phyloP scores from a whole-genome alignment of 2,113 vertebrate genomes.

The Gyps fulvus region DNA sequence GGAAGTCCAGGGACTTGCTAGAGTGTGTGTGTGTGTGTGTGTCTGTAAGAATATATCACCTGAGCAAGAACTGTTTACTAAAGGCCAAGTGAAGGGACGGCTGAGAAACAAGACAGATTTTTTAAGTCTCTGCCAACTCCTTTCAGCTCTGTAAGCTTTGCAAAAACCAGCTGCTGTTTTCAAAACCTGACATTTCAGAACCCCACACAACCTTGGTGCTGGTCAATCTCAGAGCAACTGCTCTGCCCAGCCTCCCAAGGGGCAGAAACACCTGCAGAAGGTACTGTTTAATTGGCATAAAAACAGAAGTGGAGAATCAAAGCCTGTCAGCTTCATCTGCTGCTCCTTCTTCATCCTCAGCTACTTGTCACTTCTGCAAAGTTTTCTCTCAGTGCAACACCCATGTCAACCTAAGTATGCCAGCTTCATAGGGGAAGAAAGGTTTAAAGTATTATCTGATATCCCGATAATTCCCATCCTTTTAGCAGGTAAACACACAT shows the following conservation, averaged over 20 bases:
- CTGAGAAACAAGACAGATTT: neutral
- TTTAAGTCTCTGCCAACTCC: neutral
- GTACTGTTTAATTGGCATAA: neutral
- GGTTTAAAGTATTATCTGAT: neutral
- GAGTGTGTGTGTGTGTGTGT: neutral
- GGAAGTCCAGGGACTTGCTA: neutral
- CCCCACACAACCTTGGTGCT: neutral
- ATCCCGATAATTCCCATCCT: neutral
- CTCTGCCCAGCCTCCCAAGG: neutral
- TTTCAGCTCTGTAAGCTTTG: neutral
- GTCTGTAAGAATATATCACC: neutral
- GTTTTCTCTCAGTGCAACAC: neutral
- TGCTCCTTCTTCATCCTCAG: neutral
- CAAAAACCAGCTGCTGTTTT: neutral
- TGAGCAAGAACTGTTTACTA: neutral
- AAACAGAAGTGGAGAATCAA: neutral
- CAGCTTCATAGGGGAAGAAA: neutral
- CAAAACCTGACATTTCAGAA: neutral
- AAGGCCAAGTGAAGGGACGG: neutral
- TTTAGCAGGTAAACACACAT: neutral
- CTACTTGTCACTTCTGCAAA: neutral
- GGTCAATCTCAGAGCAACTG: neutral
- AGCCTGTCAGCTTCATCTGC: neutral
- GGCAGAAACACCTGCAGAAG: neutral
- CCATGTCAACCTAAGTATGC: fast-evolving